Evolutionary conservation across 2,113 vertebrate genomes (phyloP).

Genomic region (Erinaceus europaeus): DNA sequence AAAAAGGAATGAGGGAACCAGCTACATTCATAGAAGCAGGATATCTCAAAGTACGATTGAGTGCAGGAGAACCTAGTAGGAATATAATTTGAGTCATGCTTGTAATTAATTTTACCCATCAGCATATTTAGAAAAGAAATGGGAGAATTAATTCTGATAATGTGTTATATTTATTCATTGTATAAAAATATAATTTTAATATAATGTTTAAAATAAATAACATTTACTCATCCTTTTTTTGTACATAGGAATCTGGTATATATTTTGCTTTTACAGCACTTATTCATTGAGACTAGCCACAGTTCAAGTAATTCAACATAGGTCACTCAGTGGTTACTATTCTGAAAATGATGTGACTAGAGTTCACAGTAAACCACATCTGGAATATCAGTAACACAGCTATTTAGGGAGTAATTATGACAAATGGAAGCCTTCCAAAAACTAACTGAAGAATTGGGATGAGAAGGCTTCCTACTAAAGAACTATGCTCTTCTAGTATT

Average conservation of each 20-base stretch:
- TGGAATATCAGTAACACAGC: too few species aligned
- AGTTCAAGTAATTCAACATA: not conserved
- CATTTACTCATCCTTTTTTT: not conserved
- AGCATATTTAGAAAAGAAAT: not conserved
- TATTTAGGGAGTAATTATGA: not conserved
- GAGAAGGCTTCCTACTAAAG: too few species aligned
- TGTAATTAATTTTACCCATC: not conserved
- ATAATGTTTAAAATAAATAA: not conserved
- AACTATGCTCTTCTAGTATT: too few species aligned
- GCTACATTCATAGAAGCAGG: not conserved
- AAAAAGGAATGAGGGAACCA: not conserved
- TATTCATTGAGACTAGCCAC: not conserved
- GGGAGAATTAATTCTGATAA: constrained; percentile 4
- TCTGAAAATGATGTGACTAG: fast-evolving
- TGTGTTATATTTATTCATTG: not conserved
- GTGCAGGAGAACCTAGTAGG: not conserved
- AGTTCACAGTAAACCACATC: not conserved
- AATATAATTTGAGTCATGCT: not conserved
- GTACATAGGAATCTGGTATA: not conserved
- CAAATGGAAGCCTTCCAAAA: not conserved
- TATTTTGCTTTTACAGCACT: not conserved
- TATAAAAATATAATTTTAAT: not conserved
- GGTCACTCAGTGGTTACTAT: not conserved
- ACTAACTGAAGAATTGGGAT: not conserved
- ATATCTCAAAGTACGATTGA: not conserved